These are phyloP conservation scores for Eupeodes luniger DNA, from an alignment of 2,888 invertebrate genomes.

Conservation along the genomic window DNA sequence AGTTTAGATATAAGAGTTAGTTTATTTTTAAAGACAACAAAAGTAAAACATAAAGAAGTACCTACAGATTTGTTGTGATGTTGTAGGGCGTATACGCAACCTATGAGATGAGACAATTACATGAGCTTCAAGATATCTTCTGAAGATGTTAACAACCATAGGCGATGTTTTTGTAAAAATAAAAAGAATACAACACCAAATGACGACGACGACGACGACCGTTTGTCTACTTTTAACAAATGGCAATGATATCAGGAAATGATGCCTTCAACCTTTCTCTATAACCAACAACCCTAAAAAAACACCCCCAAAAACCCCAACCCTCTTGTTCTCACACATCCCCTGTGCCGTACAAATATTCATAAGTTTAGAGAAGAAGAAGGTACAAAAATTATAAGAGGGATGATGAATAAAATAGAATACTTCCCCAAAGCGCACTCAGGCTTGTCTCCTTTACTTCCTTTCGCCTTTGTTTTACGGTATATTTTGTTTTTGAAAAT, in stretches of 20 bases:
- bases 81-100: slow-evolving; percentile 36
- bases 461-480: slow-evolving; percentile 50
- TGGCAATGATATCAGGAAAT: slow-evolving; percentile 66
- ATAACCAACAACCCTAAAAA: neutral
- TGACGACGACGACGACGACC: slow-evolving; percentile 26
- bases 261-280: slow-evolving; percentile 59
- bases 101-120: slow-evolving; percentile 43
- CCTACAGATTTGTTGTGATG: neutral
- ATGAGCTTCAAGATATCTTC: slow-evolving; percentile 13
- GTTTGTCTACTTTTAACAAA: slow-evolving; percentile 53
- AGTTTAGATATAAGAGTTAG: slow-evolving; percentile 53
- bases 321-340: neutral
- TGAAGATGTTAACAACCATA: slow-evolving; percentile 53
- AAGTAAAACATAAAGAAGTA: neutral
- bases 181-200: slow-evolving; percentile 3
- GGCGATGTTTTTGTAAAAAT: slow-evolving; percentile 27
- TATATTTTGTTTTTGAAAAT: slow-evolving; percentile 25
- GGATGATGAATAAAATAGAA: slow-evolving; percentile 68
- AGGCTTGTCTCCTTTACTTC: slow-evolving; percentile 67
- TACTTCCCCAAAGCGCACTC: slow-evolving; percentile 73
- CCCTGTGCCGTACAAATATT: neutral
- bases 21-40: slow-evolving; percentile 15
- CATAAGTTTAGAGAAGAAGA: neutral
- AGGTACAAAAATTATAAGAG: slow-evolving; percentile 10
- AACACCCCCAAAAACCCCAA: neutral